Percentiles rank a stretch among this genome's conserved stretches.
Evolutionary conservation across 1,140 invertebrate species (phyloP).

Genomic region (Drosophila saltans): DNA sequence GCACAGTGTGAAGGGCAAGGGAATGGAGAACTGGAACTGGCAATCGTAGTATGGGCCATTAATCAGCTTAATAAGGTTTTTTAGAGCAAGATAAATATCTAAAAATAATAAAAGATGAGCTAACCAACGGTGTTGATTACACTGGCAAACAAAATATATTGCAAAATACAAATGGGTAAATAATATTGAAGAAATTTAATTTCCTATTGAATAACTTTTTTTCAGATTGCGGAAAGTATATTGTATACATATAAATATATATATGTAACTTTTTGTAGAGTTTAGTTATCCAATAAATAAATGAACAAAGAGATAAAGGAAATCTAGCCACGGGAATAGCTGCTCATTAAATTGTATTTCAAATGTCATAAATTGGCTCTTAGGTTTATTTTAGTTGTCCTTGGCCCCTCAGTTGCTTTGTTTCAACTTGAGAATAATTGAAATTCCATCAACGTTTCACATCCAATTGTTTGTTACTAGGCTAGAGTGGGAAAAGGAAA

Average conservation of each 20-base stretch:
- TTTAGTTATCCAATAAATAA: not conserved
- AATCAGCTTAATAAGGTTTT: slow-evolving; percentile 67
- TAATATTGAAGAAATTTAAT: not conserved
- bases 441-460: slow-evolving; percentile 61
- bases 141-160: not conserved
- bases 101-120: slow-evolving; percentile 40
- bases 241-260: too few species aligned
- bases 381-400: slow-evolving; percentile 35
- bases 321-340: slow-evolving; percentile 27
- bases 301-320: slow-evolving; percentile 14
- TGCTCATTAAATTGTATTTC: slow-evolving; percentile 33
- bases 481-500: slow-evolving; percentile 33
- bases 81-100: slow-evolving; percentile 74
- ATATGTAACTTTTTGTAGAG: too few species aligned
- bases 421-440: slow-evolving; percentile 57
- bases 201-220: slow-evolving; percentile 18
- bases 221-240: too few species aligned
- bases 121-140: not conserved
- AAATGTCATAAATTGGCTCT: slow-evolving; percentile 51
- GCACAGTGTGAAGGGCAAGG: not conserved
- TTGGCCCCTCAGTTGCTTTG: slow-evolving; percentile 40
- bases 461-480: slow-evolving; percentile 51
- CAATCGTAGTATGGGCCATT: not conserved
- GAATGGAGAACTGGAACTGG: not conserved
- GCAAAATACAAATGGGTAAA: not conserved